Conservation (phyloP, 2,113 vertebrate genomes). For the Halichoerus grypus region DNA sequence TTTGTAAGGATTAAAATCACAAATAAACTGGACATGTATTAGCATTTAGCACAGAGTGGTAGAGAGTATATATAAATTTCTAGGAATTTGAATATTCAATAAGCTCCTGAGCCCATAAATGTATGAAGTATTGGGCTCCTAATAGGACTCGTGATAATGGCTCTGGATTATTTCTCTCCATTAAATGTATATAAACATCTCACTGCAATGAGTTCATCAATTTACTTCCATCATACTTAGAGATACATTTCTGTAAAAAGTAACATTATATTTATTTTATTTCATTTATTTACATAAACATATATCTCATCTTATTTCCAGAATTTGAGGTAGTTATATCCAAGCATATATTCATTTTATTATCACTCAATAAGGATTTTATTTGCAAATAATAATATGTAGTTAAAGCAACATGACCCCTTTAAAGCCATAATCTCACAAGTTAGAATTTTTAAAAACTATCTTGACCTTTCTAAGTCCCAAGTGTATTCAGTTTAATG, state of each 20-base stretch:
- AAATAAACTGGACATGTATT: neutral
- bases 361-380: neutral
- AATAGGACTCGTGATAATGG: neutral
- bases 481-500: neutral
- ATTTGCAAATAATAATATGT: constrained; percentile 12
- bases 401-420: neutral
- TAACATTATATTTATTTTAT: neutral
- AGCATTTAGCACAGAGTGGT: neutral
- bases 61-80: neutral
- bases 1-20: neutral
- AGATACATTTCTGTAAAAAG: neutral
- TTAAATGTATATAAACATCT: neutral
- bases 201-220: neutral
- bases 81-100: neutral
- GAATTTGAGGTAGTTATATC: neutral
- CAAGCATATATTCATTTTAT: neutral
- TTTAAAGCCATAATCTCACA: neutral
- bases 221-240: neutral
- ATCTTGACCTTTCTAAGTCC: neutral
- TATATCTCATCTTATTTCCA: neutral
- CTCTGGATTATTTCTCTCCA: neutral
- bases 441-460: neutral
- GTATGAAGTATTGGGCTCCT: neutral
- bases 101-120: neutral
- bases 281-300: neutral